A percentile compares a stretch with the other conserved stretches of the same genome.
Conservation (phyloP, 2,113 vertebrate species). For the Cavia porcellus region DNA sequence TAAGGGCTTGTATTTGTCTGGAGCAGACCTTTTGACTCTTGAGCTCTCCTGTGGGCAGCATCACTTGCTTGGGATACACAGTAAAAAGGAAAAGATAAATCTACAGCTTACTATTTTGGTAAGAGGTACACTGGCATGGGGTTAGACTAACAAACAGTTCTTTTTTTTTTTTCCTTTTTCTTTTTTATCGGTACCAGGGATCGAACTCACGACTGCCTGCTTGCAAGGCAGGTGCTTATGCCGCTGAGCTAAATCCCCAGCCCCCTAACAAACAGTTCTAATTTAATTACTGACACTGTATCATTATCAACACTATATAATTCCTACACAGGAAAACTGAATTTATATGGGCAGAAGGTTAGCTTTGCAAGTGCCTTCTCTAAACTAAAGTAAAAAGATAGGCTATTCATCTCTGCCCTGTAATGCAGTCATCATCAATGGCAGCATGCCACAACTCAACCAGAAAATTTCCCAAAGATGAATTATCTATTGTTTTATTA, state of each 20-base stretch:
- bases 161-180: too few species aligned
- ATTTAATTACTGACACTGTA: neutral
- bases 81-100: neutral
- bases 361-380: neutral
- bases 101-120: neutral
- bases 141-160: neutral
- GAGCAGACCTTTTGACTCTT: neutral
- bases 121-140: neutral
- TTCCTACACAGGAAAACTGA: constrained; percentile 12
- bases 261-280: neutral
- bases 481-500: constrained; percentile 19
- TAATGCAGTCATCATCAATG: neutral
- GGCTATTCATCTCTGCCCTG: neutral
- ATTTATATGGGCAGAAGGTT: neutral
- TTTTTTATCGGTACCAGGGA: too few species aligned
- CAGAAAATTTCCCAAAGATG: constrained; percentile 1
- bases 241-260: too few species aligned
- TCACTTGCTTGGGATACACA: neutral
- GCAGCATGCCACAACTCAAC: neutral
- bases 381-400: neutral
- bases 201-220: too few species aligned
- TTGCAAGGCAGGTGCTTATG: too few species aligned
- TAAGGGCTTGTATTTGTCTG: neutral
- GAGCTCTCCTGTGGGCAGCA: neutral
- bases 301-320: neutral